These are phyloP conservation scores for Leucophenga maculata DNA, from an alignment of 2,888 invertebrate species.

Conservation along the genomic window DNA sequence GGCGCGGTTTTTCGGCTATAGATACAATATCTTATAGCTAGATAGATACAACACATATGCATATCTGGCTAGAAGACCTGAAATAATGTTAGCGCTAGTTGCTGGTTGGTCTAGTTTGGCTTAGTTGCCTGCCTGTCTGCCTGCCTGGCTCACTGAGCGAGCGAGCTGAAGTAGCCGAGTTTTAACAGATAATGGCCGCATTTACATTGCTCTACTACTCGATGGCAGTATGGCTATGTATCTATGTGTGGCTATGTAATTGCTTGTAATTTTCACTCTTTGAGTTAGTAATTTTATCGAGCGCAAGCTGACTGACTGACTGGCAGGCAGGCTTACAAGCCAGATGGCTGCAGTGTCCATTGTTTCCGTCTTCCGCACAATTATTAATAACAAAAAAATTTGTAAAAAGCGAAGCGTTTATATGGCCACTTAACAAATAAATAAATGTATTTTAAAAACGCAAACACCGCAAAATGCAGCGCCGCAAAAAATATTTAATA, in stretches of 20 bases:
- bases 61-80: too few relatives aligned
- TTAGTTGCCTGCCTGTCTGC: conserved; percentile 57
- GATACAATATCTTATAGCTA: too few relatives aligned
- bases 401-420: conserved; percentile 52
- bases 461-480: conserved; percentile 50
- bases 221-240: conserved; percentile 11
- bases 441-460: conserved; percentile 52
- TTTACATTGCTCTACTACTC: conserved; percentile 24
- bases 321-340: conserved; percentile 32
- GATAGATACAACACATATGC: too few relatives aligned
- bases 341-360: conserved; percentile 57
- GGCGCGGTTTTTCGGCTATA: too few relatives aligned
- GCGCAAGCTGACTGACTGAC: conserved; percentile 49
- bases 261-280: conserved; percentile 65
- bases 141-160: conserved; percentile 37
- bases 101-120: conserved; percentile 9
- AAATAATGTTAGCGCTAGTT: not conserved
- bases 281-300: conserved; percentile 34
- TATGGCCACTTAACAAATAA: conserved; percentile 66
- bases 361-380: conserved; percentile 67
- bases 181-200: conserved; percentile 54
- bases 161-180: conserved; percentile 42
- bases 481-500: conserved; percentile 39
- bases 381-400: conserved; percentile 58
- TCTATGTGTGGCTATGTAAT: conserved; percentile 48